A percentile compares a stretch with the other conserved stretches of the same genome.
Evolutionary conservation across 2,888 invertebrate genomes (phyloP).

Genomic region (Cremastinae sp.): DNA sequence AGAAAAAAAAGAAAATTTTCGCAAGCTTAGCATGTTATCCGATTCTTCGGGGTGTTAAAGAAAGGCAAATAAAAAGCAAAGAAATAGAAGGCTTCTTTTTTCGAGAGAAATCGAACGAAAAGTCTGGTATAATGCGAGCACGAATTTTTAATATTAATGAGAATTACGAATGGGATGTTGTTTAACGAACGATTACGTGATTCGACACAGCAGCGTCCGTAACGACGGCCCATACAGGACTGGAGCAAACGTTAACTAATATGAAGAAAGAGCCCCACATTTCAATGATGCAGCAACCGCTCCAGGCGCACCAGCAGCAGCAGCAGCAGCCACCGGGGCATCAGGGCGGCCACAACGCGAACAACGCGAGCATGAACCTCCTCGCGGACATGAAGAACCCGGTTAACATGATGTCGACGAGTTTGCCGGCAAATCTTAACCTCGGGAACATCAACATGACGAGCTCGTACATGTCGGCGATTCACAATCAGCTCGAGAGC

Average conservation of each 20-base stretch:
- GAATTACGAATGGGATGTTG: conserved; percentile 42
- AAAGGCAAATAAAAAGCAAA: conserved; percentile 2
- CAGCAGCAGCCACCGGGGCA: conserved; percentile 59
- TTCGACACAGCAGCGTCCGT: conserved; percentile 71
- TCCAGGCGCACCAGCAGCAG: conserved; percentile 52
- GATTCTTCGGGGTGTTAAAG: conserved; percentile 49
- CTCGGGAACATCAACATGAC: conserved; percentile 74
- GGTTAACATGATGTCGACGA: conserved; percentile 73
- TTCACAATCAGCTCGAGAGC: conserved; percentile 76
- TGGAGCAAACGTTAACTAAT: conserved; percentile 71
- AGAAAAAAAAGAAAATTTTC: conserved; percentile 37
- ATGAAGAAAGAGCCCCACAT: conserved; percentile 64
- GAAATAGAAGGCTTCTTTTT: background rate
- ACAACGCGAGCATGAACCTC: conserved; percentile 72
- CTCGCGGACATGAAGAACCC: conserved; percentile 74
- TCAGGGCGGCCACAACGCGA: conserved; percentile 62
- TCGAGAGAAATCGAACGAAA: conserved; percentile 39
- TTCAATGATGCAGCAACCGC: conserved; percentile 58
- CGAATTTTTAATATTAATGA: conserved; percentile 50
- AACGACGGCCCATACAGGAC: conserved; percentile 72
- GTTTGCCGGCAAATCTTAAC: conserved; percentile 73
- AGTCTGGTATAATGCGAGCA: conserved; percentile 57
- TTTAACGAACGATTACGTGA: conserved; percentile 58
- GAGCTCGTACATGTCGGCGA: conserved; percentile 72
- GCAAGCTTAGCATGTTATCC: conserved; percentile 55